Base-by-base conservation (phyloP, 2,797 vertebrate genomes). In the Spinus olivaceus region DNA sequence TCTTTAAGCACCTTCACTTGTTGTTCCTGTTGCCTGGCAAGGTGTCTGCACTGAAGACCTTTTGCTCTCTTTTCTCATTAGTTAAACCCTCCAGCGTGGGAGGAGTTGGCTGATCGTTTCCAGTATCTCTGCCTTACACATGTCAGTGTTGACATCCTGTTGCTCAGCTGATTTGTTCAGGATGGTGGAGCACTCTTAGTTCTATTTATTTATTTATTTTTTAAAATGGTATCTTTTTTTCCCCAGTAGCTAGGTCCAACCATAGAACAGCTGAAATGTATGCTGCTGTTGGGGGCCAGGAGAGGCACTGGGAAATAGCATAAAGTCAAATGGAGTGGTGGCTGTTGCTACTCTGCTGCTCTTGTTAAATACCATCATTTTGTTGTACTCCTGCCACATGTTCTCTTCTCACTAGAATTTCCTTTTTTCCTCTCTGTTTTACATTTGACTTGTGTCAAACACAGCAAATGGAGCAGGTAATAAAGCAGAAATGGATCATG, bases 221-320 rank as follows among this genome's bases (percentile, higher is more conserved):
- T 32, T 0, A 1, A 10, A 35, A 57, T 22, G 8, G 5, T 44
- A 0, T 61, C 1, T 15, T 47, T 63, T 82, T 81, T 32, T 6
- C 14, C 32, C 6, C 23, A 19, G 33, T 59, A 77, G 12, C 23
- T 70, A 14, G 15, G 19, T 79, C 30, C 25, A 33, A 0, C 33
- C 54, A 25, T 15, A 59, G 54, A 63, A 21, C 10, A 50, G 39
- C 41, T 82, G 51, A 70, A 51, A 19, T 25, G 2, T 14, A 0
- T 67, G 25, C n/a, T 91, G 30, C 65, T 69, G 6, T 3, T 53
- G 27, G 17, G n/a, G 13, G 32, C 14, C 23, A n/a, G 42, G 47
- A 78, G 15, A 13, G 42, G 33, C 11, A 5, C 32, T 59, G 30
- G 54, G 37, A 73, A 70, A 49, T 14, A 60, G 33, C 22, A 5